Base-by-base conservation (phyloP, 2,888 invertebrate genomes). In the Diarsia dahlii region DNA sequence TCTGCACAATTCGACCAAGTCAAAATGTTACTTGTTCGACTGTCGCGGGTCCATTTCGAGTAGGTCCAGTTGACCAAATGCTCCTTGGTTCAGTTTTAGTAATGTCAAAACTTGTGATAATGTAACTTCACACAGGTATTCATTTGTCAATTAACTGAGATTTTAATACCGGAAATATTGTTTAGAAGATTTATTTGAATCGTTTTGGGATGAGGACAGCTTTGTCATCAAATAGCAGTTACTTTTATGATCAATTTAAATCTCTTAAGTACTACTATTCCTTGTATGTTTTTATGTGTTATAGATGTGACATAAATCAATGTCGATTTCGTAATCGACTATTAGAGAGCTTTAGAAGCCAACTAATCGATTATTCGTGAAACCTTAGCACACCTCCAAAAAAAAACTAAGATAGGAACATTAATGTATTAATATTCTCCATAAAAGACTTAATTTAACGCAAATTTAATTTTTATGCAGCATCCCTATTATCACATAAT, bases 361-460 rank as follows among this genome's bases (percentile, higher is more conserved):
- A 2, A 45, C 45, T 78, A 78, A 84, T 67, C 74, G 75, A 78
- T 74, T 74, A 74, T 67, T 62, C 69, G 69, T 75, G 60, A 71
- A 66, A 39, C n/a, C 28, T 45, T 8, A 72, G 56, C 71, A 64
- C 71, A 71, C 80, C 71, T 74, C 54, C 28, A 3, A 60, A 76
- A 54, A 69, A 69, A 76, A 74, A 71, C n/a, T n/a, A n/a, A 60
- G 58, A 66, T 74, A 18, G 23, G 48, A 54, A 56, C 71, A 58
- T 77, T 84, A 78, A 87, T 85, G 86, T 81, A 78, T 85, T 78
- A 83, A 84, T 84, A 84, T 85, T 77, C 82, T 58, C 66, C 78
- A 54, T 78, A 74, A 89, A 91, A 88, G 80, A 88, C 89, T 90
- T 88, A 90, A 91, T 93, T 91, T 92, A 91, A 91, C 91, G 92